Evolutionary conservation across 2,113 vertebrate genomes (phyloP), one percentile per base, ranked within the genome.

Genomic region (Nerophis ophidion): DNA sequence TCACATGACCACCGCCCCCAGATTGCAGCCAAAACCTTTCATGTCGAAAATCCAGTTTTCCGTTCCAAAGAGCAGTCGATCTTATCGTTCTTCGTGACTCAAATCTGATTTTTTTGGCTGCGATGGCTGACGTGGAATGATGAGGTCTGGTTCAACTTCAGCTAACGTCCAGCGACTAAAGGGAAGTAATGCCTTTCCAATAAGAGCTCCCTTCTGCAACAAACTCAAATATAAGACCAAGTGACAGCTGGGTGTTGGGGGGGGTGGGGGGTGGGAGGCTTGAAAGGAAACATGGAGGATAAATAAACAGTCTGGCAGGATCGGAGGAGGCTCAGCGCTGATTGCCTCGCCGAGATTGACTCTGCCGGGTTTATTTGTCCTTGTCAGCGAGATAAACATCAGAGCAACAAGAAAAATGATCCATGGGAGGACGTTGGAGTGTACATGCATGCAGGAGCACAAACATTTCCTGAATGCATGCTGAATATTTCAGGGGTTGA

Each of bases 341-440:
- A 88, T 88, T 88, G 79, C 82, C 1, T 2, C 8, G 68, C 68
- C 77, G 48, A 82, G 73, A 82, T 77, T 66, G 71, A 70, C 65
- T 81, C 78, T 72, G 66, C 70, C 48, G 59, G 63, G 76, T 84
- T 85, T 86, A 84, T 89, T 90, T 89, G 84, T 87, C 77, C 77
- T 78, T 80, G 85, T 83, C 76, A 65, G 44, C 4, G 70, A 81
- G 84, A 87, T 87, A 86, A 84, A 84, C 84, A 88, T 87, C 84
- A 63, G 68, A 71, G 60, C 26, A 10, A 82, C 66, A 65, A 77
- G 68, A 68, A 63, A 70, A 74, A 77, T 64, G 65, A 89, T 42
- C 46, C 33, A 48, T 47, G 45, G 47, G 57, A 59, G 57, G 57
- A 59, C 72, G 64, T 40, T 60, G 16, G 47, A 15, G 53, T 76